A percentile compares a stretch with the other conserved stretches of the same genome.
These are phyloP conservation scores for Chrosomus eos DNA, from an alignment of 2,797 vertebrate genomes.

Conservation along the genomic window DNA sequence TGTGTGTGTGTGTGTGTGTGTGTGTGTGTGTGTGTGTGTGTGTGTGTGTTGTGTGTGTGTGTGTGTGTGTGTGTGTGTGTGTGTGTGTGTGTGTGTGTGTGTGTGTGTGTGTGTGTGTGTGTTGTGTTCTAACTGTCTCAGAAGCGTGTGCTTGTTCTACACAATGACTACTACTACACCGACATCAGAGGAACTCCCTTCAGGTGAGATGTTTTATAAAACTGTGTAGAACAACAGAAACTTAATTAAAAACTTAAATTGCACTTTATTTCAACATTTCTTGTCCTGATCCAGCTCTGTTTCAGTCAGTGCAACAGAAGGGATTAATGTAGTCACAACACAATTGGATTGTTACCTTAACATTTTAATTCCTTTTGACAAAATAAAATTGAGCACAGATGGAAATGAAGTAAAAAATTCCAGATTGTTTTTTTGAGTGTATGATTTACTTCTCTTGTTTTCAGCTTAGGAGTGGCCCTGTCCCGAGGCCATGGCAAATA, in stretches of 20 bases:
- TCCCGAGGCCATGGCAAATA: conserved; percentile 96
- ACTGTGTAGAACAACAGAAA: not conserved
- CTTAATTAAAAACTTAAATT: not conserved
- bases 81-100: conserved; percentile 40
- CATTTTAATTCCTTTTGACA: too few relatives aligned
- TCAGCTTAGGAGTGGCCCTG: conserved; percentile 94
- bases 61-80: conserved; percentile 42
- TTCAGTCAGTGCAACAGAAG: too few relatives aligned
- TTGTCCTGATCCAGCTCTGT: too few relatives aligned
- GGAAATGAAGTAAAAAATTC: not conserved
- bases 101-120: conserved; percentile 41
- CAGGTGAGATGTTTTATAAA: conserved; percentile 81
- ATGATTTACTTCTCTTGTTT: conserved; percentile 23
- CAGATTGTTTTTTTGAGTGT: not conserved
- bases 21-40: conserved; percentile 41
- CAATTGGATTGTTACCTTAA: too few relatives aligned
- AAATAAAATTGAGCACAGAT: not conserved
- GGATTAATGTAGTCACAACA: too few relatives aligned
- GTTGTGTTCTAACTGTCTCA: too few relatives aligned
- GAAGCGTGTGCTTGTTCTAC: conserved; percentile 97
- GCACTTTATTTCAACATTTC: too few relatives aligned
- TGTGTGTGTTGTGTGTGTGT: conserved; percentile 51
- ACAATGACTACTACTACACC: conserved; percentile 99
- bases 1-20: conserved; percentile 42
- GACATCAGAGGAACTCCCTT: conserved; percentile 98